Evolutionary conservation across 2,797 vertebrate genomes (phyloP).

Genomic region (Enteromius paludinosus): DNA sequence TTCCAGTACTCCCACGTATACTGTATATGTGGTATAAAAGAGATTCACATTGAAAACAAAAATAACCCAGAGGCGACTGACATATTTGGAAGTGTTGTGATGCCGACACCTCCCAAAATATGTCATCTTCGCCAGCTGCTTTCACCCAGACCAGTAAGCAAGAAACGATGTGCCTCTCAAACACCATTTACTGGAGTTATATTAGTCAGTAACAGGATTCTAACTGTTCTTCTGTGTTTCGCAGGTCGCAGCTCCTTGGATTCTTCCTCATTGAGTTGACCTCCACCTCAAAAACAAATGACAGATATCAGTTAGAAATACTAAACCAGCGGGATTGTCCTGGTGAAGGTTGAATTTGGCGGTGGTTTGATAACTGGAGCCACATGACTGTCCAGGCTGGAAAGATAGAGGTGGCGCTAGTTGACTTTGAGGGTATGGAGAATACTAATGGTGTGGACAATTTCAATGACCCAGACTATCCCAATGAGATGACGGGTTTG

Average conservation of each 20-base stretch:
- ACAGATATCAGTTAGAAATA: not conserved
- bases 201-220: slow-evolving; percentile 33
- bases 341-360: slow-evolving; percentile 23
- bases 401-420: slow-evolving; percentile 92
- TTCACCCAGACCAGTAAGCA: slow-evolving; percentile 55
- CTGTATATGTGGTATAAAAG: slow-evolving; percentile 43
- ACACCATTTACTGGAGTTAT: slow-evolving; percentile 47
- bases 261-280: slow-evolving; percentile 17
- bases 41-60: slow-evolving; percentile 15
- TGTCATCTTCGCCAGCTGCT: slow-evolving; percentile 32
- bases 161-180: slow-evolving; percentile 58
- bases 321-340: slow-evolving; percentile 12
- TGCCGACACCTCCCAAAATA: slow-evolving; percentile 53
- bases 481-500: slow-evolving; percentile 77
- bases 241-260: slow-evolving; percentile 33
- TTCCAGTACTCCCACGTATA: slow-evolving; percentile 16
- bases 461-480: slow-evolving; percentile 74
- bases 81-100: slow-evolving; percentile 52
- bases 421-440: slow-evolving; percentile 87
- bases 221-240: slow-evolving; percentile 41
- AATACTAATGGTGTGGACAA: slow-evolving; percentile 80
- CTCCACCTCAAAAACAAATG: slow-evolving; percentile 20
- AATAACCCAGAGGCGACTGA: slow-evolving; percentile 30
- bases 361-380: slow-evolving; percentile 50
- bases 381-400: slow-evolving; percentile 66